Conservation (phyloP, 1,140 invertebrate species). For the Meloidogyne chitwoodi region DNA sequence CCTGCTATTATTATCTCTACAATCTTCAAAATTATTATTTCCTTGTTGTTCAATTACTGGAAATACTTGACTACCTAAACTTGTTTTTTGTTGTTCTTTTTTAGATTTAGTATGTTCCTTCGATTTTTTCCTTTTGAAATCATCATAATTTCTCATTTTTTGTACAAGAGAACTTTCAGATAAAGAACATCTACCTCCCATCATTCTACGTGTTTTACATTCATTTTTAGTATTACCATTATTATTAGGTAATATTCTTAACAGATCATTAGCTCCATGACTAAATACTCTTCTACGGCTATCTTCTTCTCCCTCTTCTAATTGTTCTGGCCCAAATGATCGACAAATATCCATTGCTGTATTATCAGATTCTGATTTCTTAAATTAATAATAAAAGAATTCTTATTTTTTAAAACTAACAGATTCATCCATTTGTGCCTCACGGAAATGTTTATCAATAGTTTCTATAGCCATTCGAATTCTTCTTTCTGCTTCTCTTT, state of each 20-base stretch:
- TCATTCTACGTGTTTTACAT: background rate
- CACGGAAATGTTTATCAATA: slow-evolving; percentile 56
- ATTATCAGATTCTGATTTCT: background rate
- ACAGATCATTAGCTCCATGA: background rate
- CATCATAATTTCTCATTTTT: background rate
- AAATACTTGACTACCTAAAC: background rate
- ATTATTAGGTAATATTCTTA: background rate
- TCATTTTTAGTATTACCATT: background rate
- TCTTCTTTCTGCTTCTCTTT: slow-evolving; percentile 49
- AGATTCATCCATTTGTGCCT: slow-evolving; percentile 17
- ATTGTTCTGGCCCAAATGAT: background rate
- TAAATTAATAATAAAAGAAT: background rate
- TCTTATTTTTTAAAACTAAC: background rate
- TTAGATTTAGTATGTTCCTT: background rate
- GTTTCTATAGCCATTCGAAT: slow-evolving; percentile 54
- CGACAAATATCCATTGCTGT: background rate
- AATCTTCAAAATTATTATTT: background rate
- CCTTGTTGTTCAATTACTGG: background rate
- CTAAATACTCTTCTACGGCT: background rate
- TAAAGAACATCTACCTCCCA: background rate
- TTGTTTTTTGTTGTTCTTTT: background rate
- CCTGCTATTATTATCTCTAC: background rate
- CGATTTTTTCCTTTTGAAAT: background rate
- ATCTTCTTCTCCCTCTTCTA: background rate
- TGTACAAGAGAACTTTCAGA: background rate